A percentile compares a stretch with the other conserved stretches of the same genome.
phyloP scores from a whole-genome alignment of 2,113 vertebrate species.

The Macquaria australasica region DNA sequence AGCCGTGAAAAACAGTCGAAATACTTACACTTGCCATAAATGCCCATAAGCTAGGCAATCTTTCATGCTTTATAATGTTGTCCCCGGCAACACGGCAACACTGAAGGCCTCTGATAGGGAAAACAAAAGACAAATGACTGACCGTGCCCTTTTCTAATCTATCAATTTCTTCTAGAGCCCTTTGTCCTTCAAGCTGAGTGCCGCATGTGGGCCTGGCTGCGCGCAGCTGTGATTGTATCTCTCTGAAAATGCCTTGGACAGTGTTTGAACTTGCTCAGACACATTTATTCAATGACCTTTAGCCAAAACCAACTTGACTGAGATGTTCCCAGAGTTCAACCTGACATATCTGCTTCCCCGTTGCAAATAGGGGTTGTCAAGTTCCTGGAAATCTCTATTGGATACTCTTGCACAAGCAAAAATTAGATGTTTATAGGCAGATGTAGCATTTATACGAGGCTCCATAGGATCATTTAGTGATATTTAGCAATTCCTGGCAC shows the following conservation, averaged over 20 bases:
- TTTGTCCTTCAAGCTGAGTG: conserved; percentile 77
- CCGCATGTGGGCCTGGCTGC: conserved; percentile 33
- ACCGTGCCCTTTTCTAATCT: conserved; percentile 79
- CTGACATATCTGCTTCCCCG: conserved; percentile 48
- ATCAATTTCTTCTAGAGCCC: conserved; percentile 74
- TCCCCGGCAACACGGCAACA: conserved; percentile 58
- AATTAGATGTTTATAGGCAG: conserved; percentile 35
- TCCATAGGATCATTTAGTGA: conserved; percentile 46
- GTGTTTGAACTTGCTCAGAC: conserved; percentile 56
- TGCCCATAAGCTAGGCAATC: conserved; percentile 77
- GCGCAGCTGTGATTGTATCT: conserved; percentile 52
- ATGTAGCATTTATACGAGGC: conserved; percentile 32
- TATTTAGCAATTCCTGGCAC: conserved; percentile 62
- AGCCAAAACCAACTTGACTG: conserved; percentile 49
- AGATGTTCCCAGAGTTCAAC: conserved; percentile 55
- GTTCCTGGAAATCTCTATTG: conserved; percentile 50
- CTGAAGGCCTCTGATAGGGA: conserved; percentile 73
- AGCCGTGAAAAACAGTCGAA: conserved; percentile 79
- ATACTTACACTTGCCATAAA: conserved; percentile 81
- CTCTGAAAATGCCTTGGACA: conserved; percentile 50
- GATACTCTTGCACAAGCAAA: background rate
- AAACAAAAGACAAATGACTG: conserved; percentile 82
- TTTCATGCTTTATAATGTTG: conserved; percentile 81
- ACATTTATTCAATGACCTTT: conserved; percentile 77
- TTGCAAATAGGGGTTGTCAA: conserved; percentile 46